Percentiles rank a stretch among this genome's conserved stretches.
Evolutionary conservation across 2,797 vertebrate species (phyloP).

Genomic region (Lagodon rhomboides): DNA sequence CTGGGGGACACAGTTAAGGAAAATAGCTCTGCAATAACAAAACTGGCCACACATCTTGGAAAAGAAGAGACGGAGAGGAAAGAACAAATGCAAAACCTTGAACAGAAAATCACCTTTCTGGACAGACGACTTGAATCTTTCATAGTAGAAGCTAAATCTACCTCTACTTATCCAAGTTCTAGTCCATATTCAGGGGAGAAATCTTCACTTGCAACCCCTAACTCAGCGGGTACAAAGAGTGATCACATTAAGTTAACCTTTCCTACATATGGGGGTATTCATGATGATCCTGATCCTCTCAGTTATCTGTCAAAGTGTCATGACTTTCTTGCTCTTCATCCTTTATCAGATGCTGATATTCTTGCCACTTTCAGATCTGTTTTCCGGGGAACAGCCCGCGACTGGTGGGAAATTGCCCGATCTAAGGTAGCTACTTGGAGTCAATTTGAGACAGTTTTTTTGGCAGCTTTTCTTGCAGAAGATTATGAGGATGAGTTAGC

Average conservation of each 20-base stretch:
- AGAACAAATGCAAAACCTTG: not conserved
- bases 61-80: not conserved
- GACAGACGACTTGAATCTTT: not conserved
- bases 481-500: conserved; percentile 4
- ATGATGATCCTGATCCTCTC: not conserved
- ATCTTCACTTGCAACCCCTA: not conserved
- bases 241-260: not conserved
- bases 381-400: not conserved
- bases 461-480: not conserved
- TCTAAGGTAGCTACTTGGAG: not conserved
- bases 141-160: not conserved
- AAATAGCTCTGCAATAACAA: not conserved
- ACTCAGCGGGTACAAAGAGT: not conserved
- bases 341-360: not conserved
- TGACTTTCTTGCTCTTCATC: not conserved
- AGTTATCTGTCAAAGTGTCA: not conserved
- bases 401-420: not conserved
- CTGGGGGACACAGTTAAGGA: not conserved
- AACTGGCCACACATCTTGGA: not conserved
- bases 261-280: not conserved
- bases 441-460: not conserved
- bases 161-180: not conserved
- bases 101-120: not conserved
- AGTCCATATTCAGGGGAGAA: not conserved
- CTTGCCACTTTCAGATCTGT: not conserved